These are phyloP conservation scores for Lycocerus yunnanus DNA, from an alignment of 2,888 invertebrate species.

Conservation along the genomic window DNA sequence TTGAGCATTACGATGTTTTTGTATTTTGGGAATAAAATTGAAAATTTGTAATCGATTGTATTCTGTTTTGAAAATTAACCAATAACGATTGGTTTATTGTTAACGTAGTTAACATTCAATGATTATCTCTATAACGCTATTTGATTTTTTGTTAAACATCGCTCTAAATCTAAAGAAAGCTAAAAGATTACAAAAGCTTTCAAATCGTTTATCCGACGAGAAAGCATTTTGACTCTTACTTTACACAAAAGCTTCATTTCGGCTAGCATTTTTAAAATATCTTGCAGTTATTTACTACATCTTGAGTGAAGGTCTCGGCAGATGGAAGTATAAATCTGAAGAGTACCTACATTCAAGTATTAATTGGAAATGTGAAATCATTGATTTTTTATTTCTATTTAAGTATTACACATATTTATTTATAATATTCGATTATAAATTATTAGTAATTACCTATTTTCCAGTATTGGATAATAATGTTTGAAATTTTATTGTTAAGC, in stretches of 20 bases:
- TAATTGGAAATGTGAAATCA: slow-evolving; percentile 5
- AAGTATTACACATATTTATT: no score
- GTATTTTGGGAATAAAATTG: not conserved
- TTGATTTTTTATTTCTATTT: no score
- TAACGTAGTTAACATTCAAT: not conserved
- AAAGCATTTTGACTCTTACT: slow-evolving; percentile 9
- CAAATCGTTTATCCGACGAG: slow-evolving; percentile 15
- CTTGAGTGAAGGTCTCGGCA: not conserved
- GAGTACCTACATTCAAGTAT: not conserved
- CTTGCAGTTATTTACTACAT: slow-evolving; percentile 1
- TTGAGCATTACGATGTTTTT: not conserved
- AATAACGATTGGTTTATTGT: not conserved
- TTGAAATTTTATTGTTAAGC: not conserved
- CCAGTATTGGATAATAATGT: no score
- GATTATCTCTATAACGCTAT: not conserved
- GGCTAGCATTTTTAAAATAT: slow-evolving; percentile 7
- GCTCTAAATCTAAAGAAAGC: slow-evolving; percentile 2
- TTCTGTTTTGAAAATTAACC: not conserved
- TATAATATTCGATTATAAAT: no score
- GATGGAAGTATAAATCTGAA: not conserved
- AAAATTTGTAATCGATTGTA: not conserved
- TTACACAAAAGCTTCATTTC: slow-evolving; percentile 9
- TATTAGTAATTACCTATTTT: no score
- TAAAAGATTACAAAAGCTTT: slow-evolving; percentile 16
- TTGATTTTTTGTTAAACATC: not conserved